Percentiles rank a stretch among this genome's conserved stretches.
Conservation (phyloP, 1,140 invertebrate genomes). For the silkworm (Bombyx mori) region DNA sequence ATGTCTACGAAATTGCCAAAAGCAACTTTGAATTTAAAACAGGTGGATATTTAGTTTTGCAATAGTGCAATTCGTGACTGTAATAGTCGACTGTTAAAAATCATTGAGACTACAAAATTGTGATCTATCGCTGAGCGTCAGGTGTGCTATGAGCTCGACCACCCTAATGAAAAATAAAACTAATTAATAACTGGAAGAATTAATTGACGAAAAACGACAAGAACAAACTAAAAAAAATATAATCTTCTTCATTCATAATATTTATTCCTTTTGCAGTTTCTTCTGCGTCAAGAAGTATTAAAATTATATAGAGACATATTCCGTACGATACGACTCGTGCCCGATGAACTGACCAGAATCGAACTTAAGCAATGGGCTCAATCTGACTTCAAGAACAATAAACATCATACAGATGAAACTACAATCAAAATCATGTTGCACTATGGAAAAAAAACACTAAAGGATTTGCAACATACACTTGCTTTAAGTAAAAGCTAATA, state of each 20-base stretch:
- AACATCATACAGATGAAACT: constrained; percentile 77
- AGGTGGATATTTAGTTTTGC: constrained; percentile 41
- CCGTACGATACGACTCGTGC: constrained; percentile 76
- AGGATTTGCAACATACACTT: constrained; percentile 77
- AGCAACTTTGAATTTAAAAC: constrained; percentile 70
- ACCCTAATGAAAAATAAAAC: too few relatives aligned
- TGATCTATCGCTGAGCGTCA: too few relatives aligned
- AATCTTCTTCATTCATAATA: background rate
- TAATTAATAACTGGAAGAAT: background rate
- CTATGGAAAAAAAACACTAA: constrained; percentile 77
- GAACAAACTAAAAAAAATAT: too few relatives aligned
- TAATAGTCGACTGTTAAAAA: too few relatives aligned
- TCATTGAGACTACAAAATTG: too few relatives aligned
- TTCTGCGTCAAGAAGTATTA: constrained; percentile 82
- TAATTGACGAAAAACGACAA: background rate
- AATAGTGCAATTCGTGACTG: background rate
- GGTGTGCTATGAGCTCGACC: too few relatives aligned
- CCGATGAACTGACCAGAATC: constrained; percentile 73
- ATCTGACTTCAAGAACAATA: constrained; percentile 79
- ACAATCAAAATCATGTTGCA: constrained; percentile 80
- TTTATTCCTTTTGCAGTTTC: constrained; percentile 74
- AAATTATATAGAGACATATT: constrained; percentile 82
- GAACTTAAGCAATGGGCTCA: constrained; percentile 80
- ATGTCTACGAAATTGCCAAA: constrained; percentile 67
- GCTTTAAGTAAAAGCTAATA: constrained; percentile 63